Evolutionary conservation across 1,140 invertebrate genomes (phyloP), one percentile per base, ranked within the genome.

Genomic region (Drosophila pallidifrons): DNA sequence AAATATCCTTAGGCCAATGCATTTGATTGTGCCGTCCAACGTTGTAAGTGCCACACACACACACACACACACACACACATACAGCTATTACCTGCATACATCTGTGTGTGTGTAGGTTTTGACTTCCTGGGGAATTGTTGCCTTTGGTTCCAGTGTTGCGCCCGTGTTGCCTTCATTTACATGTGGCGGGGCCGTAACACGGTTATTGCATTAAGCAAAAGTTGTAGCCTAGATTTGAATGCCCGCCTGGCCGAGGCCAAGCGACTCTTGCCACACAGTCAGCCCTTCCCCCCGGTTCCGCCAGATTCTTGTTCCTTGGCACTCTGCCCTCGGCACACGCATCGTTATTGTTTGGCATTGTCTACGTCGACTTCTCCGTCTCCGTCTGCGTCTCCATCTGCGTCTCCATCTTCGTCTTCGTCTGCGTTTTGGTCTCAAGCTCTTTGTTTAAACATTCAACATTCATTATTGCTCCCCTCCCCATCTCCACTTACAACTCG

Each of bases 161-260:
- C 45, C 58, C 78, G 69, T 86, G 78, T 78, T 71, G 68, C 81
- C 58, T 57, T 67, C 74, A 83, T 83, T 85, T 85, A 85, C 82
- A 85, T 85, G 82, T 51, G 82, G 70, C 70, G 67, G 61, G 66
- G 74, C 71, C 82, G 61, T 81, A 86, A 86, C 82, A 86, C 78
- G 82, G 82, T 86, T 86, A 86, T 86, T 86, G 82, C 82, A 86
- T 86, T 86, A 86, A 79, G 82, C 72, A 75, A 86, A 72, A 86
- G 75, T 86, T 86, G 82, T 86, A 86, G 82, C 78, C 82, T 81
- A 86, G 82, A 86, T 86, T 86, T 79, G 71, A 78, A 86, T 68
- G 78, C 64, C 57, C 69, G 7, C 60, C 30, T 11, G 60, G 54
- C 32, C 65, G 25, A 32, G 57, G 65, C 65, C 30, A 7, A 35